Base-by-base conservation (phyloP, 1,140 invertebrate genomes). In the Drosophila pandora region DNA sequence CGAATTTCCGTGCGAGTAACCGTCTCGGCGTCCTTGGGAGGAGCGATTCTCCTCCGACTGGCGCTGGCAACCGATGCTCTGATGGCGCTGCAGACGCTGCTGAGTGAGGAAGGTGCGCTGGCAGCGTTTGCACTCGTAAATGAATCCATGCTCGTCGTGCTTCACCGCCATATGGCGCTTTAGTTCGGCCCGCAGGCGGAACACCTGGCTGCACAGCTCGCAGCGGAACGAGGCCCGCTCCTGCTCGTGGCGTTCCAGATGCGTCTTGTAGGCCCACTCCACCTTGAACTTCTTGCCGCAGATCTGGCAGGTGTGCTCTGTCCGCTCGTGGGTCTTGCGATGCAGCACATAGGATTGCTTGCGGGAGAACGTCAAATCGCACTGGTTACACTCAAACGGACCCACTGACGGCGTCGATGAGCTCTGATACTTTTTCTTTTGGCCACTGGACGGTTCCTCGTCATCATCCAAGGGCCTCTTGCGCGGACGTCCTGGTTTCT, bases 281-380 rank as follows among this genome's bases (percentile, higher is more conserved):
- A 92, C 85, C 47, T 92, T 92, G 30, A 92, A 92, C 50, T 77
- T 74, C 43, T 90, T 85, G 25, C 90, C 84, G 72, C 92, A 92
- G 3, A 92, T 90, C 39, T 89, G 83, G 39, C 92, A 92, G 1
- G 65, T 67, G 55, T 85, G 83, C 23, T 91, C 83, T 77, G 95
- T 94, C 9, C 85, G 79, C 21, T 95, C 94, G 57, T 95, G 95
- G 21, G 93, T 93, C 45, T 92, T 92, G 64, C 92, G 92, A 67
- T 94, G 93, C 48, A 92, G 80, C 21, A 91, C 90, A 23, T 94
- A 90, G 45, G 94, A 90, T 49, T 90, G 79, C 34, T 90, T 90
- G 25, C 90, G 84, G 30, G 81, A 61, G 53, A 91, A 90, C 3
- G 77, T 82, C 54, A 87, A 49, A 47, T 85, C 77, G 68, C 87